Percentiles rank a stretch among this genome's conserved stretches.
Conservation (phyloP, 2,888 invertebrate genomes). For the Pseudococcus viburni region DNA sequence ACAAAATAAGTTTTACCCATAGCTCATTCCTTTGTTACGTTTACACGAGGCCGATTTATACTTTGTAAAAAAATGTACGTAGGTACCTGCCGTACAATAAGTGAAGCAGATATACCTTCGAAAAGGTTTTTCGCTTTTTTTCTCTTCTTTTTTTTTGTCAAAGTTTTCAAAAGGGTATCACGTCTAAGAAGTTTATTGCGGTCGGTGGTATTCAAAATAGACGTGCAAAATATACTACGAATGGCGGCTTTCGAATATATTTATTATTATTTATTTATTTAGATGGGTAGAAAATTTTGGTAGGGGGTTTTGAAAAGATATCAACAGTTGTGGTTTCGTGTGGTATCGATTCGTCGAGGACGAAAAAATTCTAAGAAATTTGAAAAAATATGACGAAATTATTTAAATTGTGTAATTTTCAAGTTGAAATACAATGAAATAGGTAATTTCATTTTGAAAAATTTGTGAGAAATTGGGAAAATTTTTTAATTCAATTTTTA, state of each 20-base stretch:
- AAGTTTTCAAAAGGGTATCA: conserved; percentile 1
- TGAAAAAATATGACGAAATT: too few relatives aligned
- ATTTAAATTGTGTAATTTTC: too few relatives aligned
- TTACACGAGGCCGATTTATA: conserved; percentile 12
- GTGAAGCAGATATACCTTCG: neutral
- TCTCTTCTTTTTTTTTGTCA: neutral
- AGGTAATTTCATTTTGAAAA: too few relatives aligned
- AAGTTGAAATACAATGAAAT: too few relatives aligned
- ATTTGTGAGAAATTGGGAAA: too few relatives aligned
- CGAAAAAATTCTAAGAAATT: too few relatives aligned
- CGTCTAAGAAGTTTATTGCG: neutral
- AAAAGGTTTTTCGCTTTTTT: neutral
- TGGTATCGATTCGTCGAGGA: too few relatives aligned
- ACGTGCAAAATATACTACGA: neutral
- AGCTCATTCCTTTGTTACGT: conserved; percentile 37
- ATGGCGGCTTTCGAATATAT: neutral
- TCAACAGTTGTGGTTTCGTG: too few relatives aligned
- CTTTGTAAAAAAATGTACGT: neutral
- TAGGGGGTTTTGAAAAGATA: too few relatives aligned
- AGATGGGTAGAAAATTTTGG: too few relatives aligned
- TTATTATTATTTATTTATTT: neutral
- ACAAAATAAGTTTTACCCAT: neutral
- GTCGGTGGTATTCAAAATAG: neutral
- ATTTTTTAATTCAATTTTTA: too few relatives aligned
- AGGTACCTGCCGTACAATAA: neutral